Evolutionary conservation across 2,113 vertebrate genomes (phyloP).

Genomic region (Spilogale gracilis): DNA sequence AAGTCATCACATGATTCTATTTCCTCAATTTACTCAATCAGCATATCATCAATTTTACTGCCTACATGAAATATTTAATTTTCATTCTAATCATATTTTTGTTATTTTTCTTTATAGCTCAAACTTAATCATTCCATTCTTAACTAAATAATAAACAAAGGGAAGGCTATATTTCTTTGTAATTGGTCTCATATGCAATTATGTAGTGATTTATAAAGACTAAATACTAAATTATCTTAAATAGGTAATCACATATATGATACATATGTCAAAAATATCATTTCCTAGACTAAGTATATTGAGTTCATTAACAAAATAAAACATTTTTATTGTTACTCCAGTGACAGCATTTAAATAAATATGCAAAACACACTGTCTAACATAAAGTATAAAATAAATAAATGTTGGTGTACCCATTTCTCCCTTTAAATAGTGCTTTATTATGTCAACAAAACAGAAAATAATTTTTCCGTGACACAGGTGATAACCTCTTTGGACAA

Average conservation of each 20-base stretch:
- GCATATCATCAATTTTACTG: neutral
- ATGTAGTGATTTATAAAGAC: neutral
- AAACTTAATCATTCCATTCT: neutral
- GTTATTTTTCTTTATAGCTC: neutral
- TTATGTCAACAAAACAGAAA: neutral
- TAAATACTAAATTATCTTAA: neutral
- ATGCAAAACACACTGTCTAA: neutral
- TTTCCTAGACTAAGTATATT: neutral
- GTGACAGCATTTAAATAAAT: neutral
- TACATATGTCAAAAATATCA: neutral
- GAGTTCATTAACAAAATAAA: neutral
- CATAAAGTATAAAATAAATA: constrained; percentile 3
- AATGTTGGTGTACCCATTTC: neutral
- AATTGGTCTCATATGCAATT: neutral
- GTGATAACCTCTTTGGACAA: neutral
- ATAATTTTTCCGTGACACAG: neutral
- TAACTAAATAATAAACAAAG: constrained; percentile 27
- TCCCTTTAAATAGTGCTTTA: neutral
- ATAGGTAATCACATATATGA: neutral
- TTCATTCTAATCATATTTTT: neutral
- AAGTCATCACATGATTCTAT: neutral
- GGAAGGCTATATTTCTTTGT: neutral
- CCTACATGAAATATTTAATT: neutral
- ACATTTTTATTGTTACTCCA: neutral
- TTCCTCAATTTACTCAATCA: neutral